These are phyloP conservation scores for Noctua comes DNA, from an alignment of 2,888 invertebrate species.

Conservation along the genomic window DNA sequence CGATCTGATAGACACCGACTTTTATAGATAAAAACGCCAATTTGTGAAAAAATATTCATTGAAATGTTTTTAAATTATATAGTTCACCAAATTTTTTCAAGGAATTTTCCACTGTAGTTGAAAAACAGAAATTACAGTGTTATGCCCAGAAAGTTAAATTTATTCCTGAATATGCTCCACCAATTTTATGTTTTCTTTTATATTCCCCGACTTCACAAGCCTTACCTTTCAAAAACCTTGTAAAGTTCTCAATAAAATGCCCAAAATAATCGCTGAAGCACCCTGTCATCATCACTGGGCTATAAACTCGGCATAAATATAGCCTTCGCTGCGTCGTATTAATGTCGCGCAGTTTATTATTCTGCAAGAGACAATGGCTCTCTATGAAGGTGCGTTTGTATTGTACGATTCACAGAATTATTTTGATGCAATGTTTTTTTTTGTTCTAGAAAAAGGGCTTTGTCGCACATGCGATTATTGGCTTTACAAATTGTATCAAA, in stretches of 20 bases:
- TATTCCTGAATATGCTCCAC: no score
- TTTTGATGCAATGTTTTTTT: no score
- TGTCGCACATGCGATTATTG: no score
- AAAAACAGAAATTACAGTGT: neutral
- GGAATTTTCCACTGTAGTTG: neutral
- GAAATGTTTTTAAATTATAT: conserved; percentile 31
- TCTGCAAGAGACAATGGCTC: conserved; percentile 14
- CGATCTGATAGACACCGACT: neutral
- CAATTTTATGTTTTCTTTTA: neutral
- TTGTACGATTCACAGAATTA: conserved; percentile 3
- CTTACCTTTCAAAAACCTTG: neutral
- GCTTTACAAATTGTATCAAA: no score
- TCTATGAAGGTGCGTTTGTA: neutral
- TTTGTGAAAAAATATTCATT: conserved; percentile 39
- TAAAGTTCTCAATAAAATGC: neutral
- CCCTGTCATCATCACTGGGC: neutral
- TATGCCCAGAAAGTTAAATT: neutral
- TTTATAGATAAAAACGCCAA: conserved; percentile 24
- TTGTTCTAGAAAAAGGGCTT: no score
- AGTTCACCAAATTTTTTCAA: conserved; percentile 2
- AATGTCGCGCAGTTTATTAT: conserved; percentile 24
- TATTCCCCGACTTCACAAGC: neutral
- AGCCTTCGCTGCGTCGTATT: neutral
- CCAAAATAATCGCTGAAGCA: neutral
- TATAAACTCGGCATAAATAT: conserved; percentile 15